Base-by-base conservation (phyloP, 2,888 invertebrate genomes). In the Xestia c-nigrum region DNA sequence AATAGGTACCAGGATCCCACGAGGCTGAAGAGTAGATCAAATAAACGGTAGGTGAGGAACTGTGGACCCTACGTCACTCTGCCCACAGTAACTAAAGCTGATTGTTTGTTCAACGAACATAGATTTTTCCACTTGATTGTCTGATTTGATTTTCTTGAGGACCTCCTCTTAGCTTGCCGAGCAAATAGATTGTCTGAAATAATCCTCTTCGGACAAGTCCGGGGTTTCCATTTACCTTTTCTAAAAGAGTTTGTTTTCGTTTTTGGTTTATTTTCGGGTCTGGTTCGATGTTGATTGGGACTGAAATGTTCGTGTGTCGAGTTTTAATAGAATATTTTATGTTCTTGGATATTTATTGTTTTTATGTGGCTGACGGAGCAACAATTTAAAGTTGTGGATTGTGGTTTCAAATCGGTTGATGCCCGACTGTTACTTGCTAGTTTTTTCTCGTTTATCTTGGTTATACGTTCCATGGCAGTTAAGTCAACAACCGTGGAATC, bases 71-170 rank as follows among this genome's bases (percentile, higher is more conserved):
- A 91, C 95, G 94, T 95, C 95, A 95, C 92, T 92, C 91, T 87
- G 86, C 88, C 87, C 92, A 91, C 90, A 90, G 95, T 96, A 96
- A 96, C 95, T 96, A 93, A 92, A 96, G 93, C 94, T 95, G 96
- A 96, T 96, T 96, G 96, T 96, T 96, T 96, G 96, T 94, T 91
- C 94, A 93, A 90, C 93, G 94, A 93, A 96, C 96, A 95, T 94
- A 94, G 96, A 96, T 96, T 96, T 96, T 96, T 96, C 96, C 95
- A 96, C 96, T 96, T 96, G 96, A 96, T 96, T 96, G 96, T 96
- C 96, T 94, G 96, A 96, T 96, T 96, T 95, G 95, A 96, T 96
- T 96, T 96, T 93, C 94, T 94, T 91, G 91, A 93, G 93, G 92
- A 88, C 88, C 90, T 89, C 90, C 91, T 91, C 93, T 93, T 91